Percentiles rank a stretch among this genome's conserved stretches.
Conservation (phyloP, 2,113 vertebrate species). For the Maccullochella peelii region DNA sequence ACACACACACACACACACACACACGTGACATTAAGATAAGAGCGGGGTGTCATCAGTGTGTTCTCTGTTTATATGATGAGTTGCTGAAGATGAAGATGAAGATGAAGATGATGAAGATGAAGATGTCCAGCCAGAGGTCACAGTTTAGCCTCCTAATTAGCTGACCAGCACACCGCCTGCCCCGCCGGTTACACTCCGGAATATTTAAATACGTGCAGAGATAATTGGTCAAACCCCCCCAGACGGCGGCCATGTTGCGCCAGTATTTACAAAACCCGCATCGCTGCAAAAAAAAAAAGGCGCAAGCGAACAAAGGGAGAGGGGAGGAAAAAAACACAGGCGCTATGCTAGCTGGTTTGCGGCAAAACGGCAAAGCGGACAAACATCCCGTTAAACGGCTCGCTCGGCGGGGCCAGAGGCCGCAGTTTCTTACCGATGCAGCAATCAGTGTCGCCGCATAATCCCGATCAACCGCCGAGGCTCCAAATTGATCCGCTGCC, state of each 20-base stretch:
- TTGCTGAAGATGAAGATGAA: not conserved
- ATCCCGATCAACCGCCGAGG: constrained; percentile 69
- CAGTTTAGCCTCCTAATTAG: not conserved
- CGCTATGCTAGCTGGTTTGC: constrained; percentile 38
- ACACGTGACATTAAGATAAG: not conserved
- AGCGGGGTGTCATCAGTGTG: not conserved
- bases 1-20: not conserved
- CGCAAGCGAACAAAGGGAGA: constrained; percentile 81
- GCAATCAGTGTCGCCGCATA: constrained; percentile 65
- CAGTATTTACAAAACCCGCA: constrained; percentile 84
- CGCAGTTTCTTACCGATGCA: constrained; percentile 67
- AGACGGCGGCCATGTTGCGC: constrained; percentile 86
- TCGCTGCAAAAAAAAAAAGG: constrained; percentile 64
- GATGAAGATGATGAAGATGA: constrained; percentile 21
- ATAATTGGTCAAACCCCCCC: not conserved
- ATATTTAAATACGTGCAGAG: not conserved
- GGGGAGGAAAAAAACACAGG: constrained; percentile 35
- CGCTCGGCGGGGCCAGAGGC: not conserved
- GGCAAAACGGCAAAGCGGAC: not conserved
- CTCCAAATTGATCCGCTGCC: constrained; percentile 72
- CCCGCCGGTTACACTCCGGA: not conserved
- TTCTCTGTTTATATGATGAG: not conserved
- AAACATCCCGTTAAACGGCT: not conserved
- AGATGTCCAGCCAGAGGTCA: constrained; percentile 59
- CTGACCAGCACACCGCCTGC: not conserved